phyloP scores from a whole-genome alignment of 1,140 invertebrate species.

The Ditylenchus dipsaci region DNA sequence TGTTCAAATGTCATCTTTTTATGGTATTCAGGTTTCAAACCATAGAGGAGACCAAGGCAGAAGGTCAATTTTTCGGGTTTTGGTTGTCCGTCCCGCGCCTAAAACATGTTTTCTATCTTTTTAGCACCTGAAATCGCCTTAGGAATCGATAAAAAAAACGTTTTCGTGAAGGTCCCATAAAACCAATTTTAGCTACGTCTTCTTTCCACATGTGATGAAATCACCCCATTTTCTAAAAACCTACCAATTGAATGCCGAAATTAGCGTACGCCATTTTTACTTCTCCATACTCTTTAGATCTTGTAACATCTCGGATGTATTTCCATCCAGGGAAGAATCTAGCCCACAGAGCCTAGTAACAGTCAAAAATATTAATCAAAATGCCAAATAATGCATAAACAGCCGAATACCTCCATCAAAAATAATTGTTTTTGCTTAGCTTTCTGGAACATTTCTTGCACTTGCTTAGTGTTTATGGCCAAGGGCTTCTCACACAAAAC shows the following conservation, averaged over 20 bases:
- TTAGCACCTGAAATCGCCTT: too few species aligned
- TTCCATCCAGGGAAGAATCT: constrained; percentile 10
- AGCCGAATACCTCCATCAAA: constrained; percentile 33
- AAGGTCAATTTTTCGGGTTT: too few species aligned
- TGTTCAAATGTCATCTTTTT: too few species aligned
- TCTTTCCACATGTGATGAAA: too few species aligned
- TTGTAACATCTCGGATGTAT: neutral
- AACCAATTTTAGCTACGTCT: too few species aligned
- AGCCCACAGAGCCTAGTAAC: constrained; percentile 5
- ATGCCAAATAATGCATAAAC: neutral
- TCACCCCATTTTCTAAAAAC: neutral
- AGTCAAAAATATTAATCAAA: neutral
- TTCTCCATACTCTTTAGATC: constrained; percentile 5
- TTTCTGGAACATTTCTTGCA: constrained; percentile 34
- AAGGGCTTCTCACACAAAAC: constrained; percentile 44
- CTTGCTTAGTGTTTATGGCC: constrained; percentile 30
- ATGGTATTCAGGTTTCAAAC: too few species aligned
- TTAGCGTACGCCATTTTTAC: constrained; percentile 1
- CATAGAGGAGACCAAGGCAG: too few species aligned
- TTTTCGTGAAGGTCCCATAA: too few species aligned
- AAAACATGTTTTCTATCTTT: too few species aligned
- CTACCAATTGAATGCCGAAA: constrained; percentile 17
- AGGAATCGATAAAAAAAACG: too few species aligned
- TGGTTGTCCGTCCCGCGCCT: too few species aligned
- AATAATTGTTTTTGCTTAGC: constrained; percentile 22